phyloP scores from a whole-genome alignment of 1,140 invertebrate species.

The Microplitis demolitor region DNA sequence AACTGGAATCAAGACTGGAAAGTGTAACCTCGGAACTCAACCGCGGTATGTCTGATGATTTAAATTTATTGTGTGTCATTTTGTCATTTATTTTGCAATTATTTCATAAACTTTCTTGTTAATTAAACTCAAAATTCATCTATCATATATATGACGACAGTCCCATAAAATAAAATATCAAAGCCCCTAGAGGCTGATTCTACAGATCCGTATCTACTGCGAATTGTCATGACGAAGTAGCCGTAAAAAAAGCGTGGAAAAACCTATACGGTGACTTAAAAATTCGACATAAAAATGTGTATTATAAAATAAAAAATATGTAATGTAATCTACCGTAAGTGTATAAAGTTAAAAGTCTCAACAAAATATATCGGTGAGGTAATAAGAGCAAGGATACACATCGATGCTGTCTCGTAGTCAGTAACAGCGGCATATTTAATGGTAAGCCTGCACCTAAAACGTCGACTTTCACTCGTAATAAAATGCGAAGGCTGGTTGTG shows the following conservation, averaged over 20 bases:
- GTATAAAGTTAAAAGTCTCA: neutral
- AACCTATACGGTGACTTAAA: too few relatives aligned
- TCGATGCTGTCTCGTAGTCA: conserved; percentile 6
- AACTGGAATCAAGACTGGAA: conserved; percentile 24
- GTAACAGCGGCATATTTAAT: conserved; percentile 33
- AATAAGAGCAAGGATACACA: neutral
- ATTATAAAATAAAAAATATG: neutral
- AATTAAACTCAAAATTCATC: too few relatives aligned
- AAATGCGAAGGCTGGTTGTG: conserved; percentile 38
- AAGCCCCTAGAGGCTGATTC: too few relatives aligned
- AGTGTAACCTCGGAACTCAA: conserved; percentile 22
- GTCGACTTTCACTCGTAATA: conserved; percentile 46
- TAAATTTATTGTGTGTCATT: neutral
- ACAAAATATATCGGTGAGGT: neutral
- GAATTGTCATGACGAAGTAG: too few relatives aligned
- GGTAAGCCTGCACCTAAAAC: conserved; percentile 37
- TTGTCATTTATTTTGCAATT: neutral
- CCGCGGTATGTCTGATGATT: conserved; percentile 1
- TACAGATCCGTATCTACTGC: too few relatives aligned
- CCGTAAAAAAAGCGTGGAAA: too few relatives aligned
- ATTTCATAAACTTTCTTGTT: neutral
- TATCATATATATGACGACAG: too few relatives aligned
- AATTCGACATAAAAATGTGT: too few relatives aligned
- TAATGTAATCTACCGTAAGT: too few relatives aligned
- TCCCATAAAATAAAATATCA: too few relatives aligned